Evolutionary conservation across 2,113 vertebrate genomes (phyloP), one percentile per base, ranked within the genome.

Genomic region (Paradisaea rubra): DNA sequence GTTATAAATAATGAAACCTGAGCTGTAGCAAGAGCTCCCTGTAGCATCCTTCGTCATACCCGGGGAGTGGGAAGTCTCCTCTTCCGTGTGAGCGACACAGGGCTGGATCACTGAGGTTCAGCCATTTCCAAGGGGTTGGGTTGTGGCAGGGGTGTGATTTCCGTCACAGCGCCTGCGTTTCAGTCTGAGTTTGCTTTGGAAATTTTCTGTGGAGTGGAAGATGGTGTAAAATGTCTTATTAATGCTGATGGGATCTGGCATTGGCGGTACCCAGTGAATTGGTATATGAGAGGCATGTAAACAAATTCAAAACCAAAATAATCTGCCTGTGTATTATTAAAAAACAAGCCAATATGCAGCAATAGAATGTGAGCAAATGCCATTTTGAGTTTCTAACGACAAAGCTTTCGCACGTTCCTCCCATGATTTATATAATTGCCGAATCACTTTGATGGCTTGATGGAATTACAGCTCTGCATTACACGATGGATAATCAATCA

Each of bases 401-500:
- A 24, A 71, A 73, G 68, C 79, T 44, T 47, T 18, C 0, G 15
- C 82, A 21, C 52, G 37, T 80, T 80, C 82, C 76, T 68, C 23
- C 82, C 14, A 0, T 94, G 94, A 88, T 95, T 81, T 91, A 78
- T 96, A 5, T 76, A 90, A 96, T 95, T 95, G 93, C 93, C 5
- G 3, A 63, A 44, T 56, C 2, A 7, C 93, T 90, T 66, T 88
- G 91, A 65, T 89, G 95, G 47, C 84, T 65, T 28, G 91, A 91
- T 84, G 93, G 96, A 93, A 88, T 95, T 90, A 74, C 11, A 90
- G 93, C 94, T 83, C 94, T 30, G 89, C 83, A 7, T 81, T 64
- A 24, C 91, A 28, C 20, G 49, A 69, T 71, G 95, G 95, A 57
- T 91, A 47, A 95, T 96, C 95, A 86, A 94, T 95, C 94, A 79